A percentile compares a stretch with the other conserved stretches of the same genome.
Evolutionary conservation across 2,113 vertebrate species (phyloP).

Genomic region (Gymnogyps californianus): DNA sequence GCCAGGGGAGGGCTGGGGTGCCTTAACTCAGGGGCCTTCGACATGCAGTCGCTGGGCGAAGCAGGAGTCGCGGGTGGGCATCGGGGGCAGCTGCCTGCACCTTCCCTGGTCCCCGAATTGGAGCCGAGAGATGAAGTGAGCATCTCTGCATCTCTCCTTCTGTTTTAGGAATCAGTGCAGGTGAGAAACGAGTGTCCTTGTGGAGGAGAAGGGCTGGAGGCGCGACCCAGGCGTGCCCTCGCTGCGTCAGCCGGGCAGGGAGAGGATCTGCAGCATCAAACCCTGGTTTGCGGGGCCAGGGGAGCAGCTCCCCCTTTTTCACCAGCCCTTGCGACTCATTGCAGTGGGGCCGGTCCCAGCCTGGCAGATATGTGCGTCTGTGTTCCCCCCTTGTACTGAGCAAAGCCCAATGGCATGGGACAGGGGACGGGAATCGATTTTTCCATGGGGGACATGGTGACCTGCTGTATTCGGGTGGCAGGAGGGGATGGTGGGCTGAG

Average conservation of each 20-base stretch:
- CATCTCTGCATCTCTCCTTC: not conserved
- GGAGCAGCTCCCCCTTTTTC: not conserved
- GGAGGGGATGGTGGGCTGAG: not conserved
- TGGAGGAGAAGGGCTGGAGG: not conserved
- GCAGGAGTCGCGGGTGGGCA: not conserved
- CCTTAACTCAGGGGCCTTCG: not conserved
- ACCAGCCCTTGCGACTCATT: not conserved
- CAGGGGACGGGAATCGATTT: not conserved
- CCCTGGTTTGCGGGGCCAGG: not conserved
- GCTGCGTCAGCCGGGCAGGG: fast-evolving
- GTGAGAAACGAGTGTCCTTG: not conserved
- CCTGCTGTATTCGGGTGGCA: not conserved
- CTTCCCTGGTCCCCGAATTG: fast-evolving
- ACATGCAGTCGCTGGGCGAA: not conserved
- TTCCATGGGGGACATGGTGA: fast-evolving
- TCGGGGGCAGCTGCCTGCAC: not conserved
- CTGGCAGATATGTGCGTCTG: not conserved
- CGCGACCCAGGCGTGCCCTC: fast-evolving
- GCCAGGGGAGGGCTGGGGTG: not conserved
- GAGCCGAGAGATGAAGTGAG: not conserved
- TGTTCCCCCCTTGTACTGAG: not conserved
- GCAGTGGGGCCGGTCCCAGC: not conserved
- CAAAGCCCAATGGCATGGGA: not conserved
- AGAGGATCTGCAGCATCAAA: not conserved
- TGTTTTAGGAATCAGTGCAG: not conserved